These are phyloP conservation scores for Melanargia galathea DNA, from an alignment of 2,888 invertebrate genomes.

Conservation along the genomic window DNA sequence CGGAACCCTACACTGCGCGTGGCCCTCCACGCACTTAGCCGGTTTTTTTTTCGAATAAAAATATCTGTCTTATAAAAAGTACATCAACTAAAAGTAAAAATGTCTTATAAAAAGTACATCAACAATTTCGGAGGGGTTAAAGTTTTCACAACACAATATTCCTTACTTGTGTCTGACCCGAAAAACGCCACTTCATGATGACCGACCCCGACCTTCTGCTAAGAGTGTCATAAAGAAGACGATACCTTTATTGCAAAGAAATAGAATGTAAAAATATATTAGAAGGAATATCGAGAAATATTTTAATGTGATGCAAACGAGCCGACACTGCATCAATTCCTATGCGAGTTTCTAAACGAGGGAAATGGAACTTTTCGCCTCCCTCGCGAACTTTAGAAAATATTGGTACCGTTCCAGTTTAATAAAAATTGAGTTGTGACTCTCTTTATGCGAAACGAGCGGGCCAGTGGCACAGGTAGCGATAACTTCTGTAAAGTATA, in stretches of 20 bases:
- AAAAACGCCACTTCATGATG: too few species aligned
- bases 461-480: slow-evolving; percentile 24
- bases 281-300: slow-evolving; percentile 33
- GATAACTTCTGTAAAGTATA: slow-evolving; percentile 15
- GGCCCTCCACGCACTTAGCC: too few species aligned
- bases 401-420: slow-evolving; percentile 47
- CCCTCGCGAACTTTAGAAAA: slow-evolving; percentile 45
- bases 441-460: slow-evolving; percentile 29
- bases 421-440: slow-evolving; percentile 47
- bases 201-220: too few species aligned
- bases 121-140: too few species aligned
- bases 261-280: slow-evolving; percentile 7
- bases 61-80: too few species aligned
- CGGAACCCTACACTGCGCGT: too few species aligned
- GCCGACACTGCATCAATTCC: slow-evolving; percentile 45
- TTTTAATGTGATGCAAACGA: slow-evolving; percentile 49
- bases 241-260: neutral
- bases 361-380: slow-evolving; percentile 47
- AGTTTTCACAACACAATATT: too few species aligned
- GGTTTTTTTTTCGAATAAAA: too few species aligned
- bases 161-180: too few species aligned
- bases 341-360: slow-evolving; percentile 46
- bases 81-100: too few species aligned
- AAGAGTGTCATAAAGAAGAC: too few species aligned
- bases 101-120: too few species aligned